Conservation (phyloP, 2,888 invertebrate species). For the Lordiphosa andalusiaca region DNA sequence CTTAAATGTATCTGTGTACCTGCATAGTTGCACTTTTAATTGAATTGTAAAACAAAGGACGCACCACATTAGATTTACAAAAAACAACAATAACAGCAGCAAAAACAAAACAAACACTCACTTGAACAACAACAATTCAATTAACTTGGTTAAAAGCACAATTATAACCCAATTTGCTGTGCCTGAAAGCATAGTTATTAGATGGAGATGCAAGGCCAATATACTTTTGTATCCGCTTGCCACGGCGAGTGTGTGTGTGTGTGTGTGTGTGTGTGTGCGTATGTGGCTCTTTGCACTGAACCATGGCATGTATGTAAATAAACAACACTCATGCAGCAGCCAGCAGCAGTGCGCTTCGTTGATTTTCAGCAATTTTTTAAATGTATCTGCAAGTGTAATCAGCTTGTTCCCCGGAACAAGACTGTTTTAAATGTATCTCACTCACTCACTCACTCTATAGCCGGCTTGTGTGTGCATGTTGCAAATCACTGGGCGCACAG, state of each 20-base stretch:
- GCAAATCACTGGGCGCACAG: constrained; percentile 67
- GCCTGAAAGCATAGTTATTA: constrained; percentile 43
- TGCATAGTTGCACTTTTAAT: too few species aligned
- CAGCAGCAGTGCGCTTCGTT: constrained; percentile 53
- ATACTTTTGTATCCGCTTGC: constrained; percentile 17
- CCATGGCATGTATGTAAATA: constrained; percentile 54
- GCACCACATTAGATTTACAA: constrained; percentile 2
- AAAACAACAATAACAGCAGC: background rate
- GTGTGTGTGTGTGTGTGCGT: constrained; percentile 10
- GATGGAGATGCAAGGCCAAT: constrained; percentile 25
- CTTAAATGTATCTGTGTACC: too few species aligned
- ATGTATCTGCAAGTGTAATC: constrained; percentile 68
- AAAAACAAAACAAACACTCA: background rate
- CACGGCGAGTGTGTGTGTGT: constrained; percentile 18
- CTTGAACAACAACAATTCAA: constrained; percentile 42
- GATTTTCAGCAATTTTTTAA: constrained; percentile 55
- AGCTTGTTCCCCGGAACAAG: constrained; percentile 22
- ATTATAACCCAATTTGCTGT: constrained; percentile 45
- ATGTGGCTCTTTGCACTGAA: constrained; percentile 43
- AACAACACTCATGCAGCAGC: constrained; percentile 19
- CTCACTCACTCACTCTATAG: constrained; percentile 37
- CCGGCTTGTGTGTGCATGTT: constrained; percentile 65
- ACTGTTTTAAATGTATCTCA: constrained; percentile 42
- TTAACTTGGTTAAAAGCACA: constrained; percentile 35
- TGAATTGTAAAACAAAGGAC: background rate